These are phyloP conservation scores for Drosophila kambysellisi DNA, from an alignment of 2,888 invertebrate genomes.

Conservation along the genomic window DNA sequence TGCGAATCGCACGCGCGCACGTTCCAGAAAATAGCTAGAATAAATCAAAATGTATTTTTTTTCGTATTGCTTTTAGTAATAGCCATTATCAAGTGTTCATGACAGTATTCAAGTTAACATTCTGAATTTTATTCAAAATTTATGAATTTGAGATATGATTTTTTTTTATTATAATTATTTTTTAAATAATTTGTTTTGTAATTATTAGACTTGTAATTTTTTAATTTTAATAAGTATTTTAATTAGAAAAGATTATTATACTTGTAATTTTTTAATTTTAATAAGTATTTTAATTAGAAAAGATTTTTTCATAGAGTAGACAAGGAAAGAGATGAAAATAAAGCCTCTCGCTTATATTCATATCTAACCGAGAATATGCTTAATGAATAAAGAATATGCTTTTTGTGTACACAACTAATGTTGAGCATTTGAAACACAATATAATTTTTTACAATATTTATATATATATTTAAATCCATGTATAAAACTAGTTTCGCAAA, in stretches of 20 bases:
- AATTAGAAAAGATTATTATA: not conserved
- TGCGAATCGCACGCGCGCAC: slow-evolving; percentile 43
- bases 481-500: not conserved
- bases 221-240: not conserved
- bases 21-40: slow-evolving; percentile 12
- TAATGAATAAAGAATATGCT: not conserved
- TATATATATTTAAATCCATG: not conserved
- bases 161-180: too few species aligned
- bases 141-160: not conserved
- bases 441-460: not conserved
- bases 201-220: not conserved
- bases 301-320: not conserved
- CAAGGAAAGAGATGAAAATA: slow-evolving; percentile 6
- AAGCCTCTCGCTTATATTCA: slow-evolving; percentile 23
- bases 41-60: not conserved
- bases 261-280: not conserved
- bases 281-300: not conserved
- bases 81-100: not conserved
- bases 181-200: too few species aligned
- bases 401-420: not conserved
- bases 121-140: not conserved
- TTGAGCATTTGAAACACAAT: not conserved
- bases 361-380: not conserved
- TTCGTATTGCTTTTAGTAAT: not conserved
- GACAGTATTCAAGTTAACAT: not conserved